Conservation (phyloP, 2,888 invertebrate species). For the Nymphalis urticae region DNA sequence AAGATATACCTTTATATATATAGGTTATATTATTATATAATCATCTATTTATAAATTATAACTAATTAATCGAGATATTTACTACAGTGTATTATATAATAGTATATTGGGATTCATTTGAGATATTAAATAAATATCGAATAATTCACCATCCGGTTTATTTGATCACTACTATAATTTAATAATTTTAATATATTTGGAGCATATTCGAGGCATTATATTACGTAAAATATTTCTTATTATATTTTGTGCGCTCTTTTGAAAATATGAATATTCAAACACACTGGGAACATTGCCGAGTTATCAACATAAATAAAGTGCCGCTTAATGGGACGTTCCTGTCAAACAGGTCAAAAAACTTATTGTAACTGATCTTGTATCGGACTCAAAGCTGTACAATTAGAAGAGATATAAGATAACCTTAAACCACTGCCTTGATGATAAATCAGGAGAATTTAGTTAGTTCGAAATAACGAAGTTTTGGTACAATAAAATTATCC, state of each 20-base stretch:
- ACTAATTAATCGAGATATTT: too few species aligned
- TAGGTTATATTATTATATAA: too few species aligned
- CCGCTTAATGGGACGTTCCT: neutral
- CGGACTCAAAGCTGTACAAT: constrained; percentile 10
- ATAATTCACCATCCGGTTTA: too few species aligned
- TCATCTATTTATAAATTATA: too few species aligned
- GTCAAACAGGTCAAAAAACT: neutral
- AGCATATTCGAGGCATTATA: too few species aligned
- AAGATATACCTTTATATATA: too few species aligned
- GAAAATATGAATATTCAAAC: neutral
- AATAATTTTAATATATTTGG: too few species aligned
- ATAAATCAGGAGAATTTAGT: constrained; percentile 32
- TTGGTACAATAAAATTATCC: constrained; percentile 34
- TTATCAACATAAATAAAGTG: constrained; percentile 13
- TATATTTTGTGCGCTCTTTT: neutral
- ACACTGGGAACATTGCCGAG: neutral
- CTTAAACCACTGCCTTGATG: constrained; percentile 16
- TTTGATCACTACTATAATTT: too few species aligned
- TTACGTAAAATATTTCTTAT: too few species aligned
- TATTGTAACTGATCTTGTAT: neutral
- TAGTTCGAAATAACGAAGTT: constrained; percentile 34
- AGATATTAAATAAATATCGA: too few species aligned
- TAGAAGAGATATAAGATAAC: constrained; percentile 26
- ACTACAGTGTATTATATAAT: too few species aligned
- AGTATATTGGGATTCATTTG: too few species aligned